Base-by-base conservation (phyloP, 2,113 vertebrate genomes). In the Nanorana parkeri region DNA sequence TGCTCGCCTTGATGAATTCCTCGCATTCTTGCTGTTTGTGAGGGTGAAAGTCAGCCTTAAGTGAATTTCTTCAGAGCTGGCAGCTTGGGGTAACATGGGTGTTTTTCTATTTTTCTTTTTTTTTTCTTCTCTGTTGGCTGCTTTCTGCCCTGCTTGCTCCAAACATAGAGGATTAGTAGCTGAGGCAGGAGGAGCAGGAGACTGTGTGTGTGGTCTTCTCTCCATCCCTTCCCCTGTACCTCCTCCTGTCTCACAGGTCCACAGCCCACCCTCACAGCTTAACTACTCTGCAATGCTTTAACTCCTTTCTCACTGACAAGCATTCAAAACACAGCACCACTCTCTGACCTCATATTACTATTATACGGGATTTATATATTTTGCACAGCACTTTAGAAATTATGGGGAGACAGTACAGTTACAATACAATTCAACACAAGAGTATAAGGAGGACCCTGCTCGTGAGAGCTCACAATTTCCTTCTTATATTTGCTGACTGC, bases 1-100 rank as follows among this genome's bases (percentile, higher is more conserved):
- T 58, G n/a, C 21, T 63, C 74, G 63, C 60, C 21, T 36, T 64
- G 36, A 32, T 64, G 21, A 47, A 77, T 77, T 77, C 74, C 36
- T 77, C 7, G 21, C 5, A 66, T 66, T 66, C 47, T 63, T 65
- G 21, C 47, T 52, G 61, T 65, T 20, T 29, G 63, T 66, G 23
- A 78, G 61, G 75, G 74, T 52, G 63, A 36, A 66, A 26, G 36
- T 66, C 28, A 23, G 41, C 61, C 61, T 66, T 17, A 66, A 65
- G 24, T 24, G 60, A 77, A 21, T 77, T 64, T 77, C 28, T 65
- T 51, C 23, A 75, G 24, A 66, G 75, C 28, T 78, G 75, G 75
- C 75, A 78, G 75, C 41, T 54, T 65, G 75, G 69, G 29, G 75
- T 78, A 66, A 65, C 61, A 66, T 54, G 75, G 75, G 75, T 78